Evolutionary conservation across 2,797 vertebrate species (phyloP), one percentile per base, ranked within the genome.

Genomic region (Sebastes cheni): DNA sequence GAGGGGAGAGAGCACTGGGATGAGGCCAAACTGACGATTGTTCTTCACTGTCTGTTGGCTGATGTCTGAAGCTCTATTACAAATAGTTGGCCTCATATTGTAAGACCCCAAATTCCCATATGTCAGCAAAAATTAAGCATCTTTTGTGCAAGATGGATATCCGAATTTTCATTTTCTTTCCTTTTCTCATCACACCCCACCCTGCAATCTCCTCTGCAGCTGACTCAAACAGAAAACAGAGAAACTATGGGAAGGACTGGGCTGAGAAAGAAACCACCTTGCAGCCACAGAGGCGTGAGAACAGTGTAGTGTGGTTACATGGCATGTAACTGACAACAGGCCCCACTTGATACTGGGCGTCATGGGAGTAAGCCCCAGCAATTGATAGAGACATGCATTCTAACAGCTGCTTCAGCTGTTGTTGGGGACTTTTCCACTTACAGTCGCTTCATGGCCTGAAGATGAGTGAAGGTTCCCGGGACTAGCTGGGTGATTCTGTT

Each of bases 391-490:
- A 86, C 71, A 80, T 66, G 58, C 34, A 75, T 46, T 80, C 62
- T 52, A 68, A 29, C 65, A 77, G 72, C 69, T 75, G 71, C 72
- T 60, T 55, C 22, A 54, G 64, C 6, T n/a, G 18, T 34, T 61
- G 34, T 68, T 58, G 16, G 39, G 23, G 12, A 55, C 30, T 72
- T 80, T 80, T 78, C 83, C 82, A 98, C 99, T 99, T 94, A 99
- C 99, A 99, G 84, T 91, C 99, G 96, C 88, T 98, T 99, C 98
- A 99, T 99, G 75, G 98, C 97, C 87, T 97, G 95, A 87, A 99
- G 94, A 85, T 98, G 97, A 85, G 95, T 96, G 92, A 99, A 99
- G 2, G 98, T 99, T 87, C 98, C 98, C 1, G 97, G 97, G 84
- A 96, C 95, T 8, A 99, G 96, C 74, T 99, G 97, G 78, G 97